Evolutionary conservation across 1,140 invertebrate species (phyloP).

Genomic region (Cyclargus thomasi): DNA sequence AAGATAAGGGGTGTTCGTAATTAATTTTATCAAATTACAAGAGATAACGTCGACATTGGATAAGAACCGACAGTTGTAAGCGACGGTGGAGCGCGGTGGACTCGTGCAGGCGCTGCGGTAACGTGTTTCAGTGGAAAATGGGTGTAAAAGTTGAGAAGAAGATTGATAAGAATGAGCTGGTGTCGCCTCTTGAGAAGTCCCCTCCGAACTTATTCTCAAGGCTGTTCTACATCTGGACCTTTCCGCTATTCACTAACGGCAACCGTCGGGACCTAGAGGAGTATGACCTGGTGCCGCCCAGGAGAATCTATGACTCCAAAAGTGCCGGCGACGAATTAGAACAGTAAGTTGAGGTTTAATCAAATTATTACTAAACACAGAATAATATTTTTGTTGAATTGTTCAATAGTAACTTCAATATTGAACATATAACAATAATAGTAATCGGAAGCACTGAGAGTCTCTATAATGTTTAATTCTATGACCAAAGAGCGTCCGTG

Average conservation of each 20-base stretch:
- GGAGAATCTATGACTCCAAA: slow-evolving; percentile 75
- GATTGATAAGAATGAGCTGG: background rate
- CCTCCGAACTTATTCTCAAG: slow-evolving; percentile 46
- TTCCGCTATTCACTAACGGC: slow-evolving; percentile 79
- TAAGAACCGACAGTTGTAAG: background rate
- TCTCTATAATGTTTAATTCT: too few species aligned
- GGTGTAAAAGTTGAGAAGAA: slow-evolving; percentile 7
- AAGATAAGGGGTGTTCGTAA: background rate
- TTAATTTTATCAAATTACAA: slow-evolving; percentile 4
- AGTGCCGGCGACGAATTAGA: slow-evolving; percentile 76
- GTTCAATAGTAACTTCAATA: too few species aligned
- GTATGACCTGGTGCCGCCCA: slow-evolving; percentile 79
- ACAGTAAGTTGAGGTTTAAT: slow-evolving; percentile 60
- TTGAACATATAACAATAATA: too few species aligned
- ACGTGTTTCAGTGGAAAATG: slow-evolving; percentile 4
- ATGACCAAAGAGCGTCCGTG: too few species aligned
- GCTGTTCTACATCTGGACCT: slow-evolving; percentile 76
- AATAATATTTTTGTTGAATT: too few species aligned
- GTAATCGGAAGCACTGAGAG: too few species aligned
- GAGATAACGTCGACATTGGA: background rate
- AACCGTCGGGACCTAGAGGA: slow-evolving; percentile 79
- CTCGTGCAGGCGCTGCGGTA: background rate
- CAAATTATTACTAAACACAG: too few species aligned
- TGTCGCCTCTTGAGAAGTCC: slow-evolving; percentile 33
- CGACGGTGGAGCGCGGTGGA: background rate